Evolutionary conservation across 2,797 vertebrate species (phyloP).

Genomic region (Thunnus albacares): DNA sequence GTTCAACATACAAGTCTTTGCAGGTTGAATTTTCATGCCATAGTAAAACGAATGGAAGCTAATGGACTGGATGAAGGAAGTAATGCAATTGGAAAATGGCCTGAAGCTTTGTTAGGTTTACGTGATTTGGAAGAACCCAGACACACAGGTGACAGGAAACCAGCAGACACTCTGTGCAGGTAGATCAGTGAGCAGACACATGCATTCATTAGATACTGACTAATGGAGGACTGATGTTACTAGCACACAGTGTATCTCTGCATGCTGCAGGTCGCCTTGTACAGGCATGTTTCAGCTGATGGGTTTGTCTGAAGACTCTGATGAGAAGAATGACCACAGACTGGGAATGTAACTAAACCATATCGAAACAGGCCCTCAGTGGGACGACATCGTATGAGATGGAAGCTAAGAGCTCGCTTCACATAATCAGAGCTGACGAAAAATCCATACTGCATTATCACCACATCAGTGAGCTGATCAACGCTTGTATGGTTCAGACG

Average conservation of each 20-base stretch:
- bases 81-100: background rate
- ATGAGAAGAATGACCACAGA: slow-evolving; percentile 16
- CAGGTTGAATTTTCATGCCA: background rate
- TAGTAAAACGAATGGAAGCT: background rate
- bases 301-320: background rate
- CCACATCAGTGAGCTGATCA: slow-evolving; percentile 63
- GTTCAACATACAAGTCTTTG: background rate
- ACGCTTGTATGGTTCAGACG: slow-evolving; percentile 7
- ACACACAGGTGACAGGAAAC: background rate
- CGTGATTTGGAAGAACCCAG: background rate
- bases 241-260: background rate
- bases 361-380: slow-evolving; percentile 6
- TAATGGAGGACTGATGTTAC: background rate
- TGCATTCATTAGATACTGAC: background rate
- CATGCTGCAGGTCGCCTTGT: background rate
- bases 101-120: background rate
- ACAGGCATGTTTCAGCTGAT: background rate
- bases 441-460: slow-evolving; percentile 73
- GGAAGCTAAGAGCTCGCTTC: slow-evolving; percentile 35
- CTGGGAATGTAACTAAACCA: slow-evolving; percentile 7
- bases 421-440: slow-evolving; percentile 60
- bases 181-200: background rate
- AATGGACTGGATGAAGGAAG: background rate
- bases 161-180: background rate
- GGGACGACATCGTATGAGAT: slow-evolving; percentile 15